phyloP scores from a whole-genome alignment of 2,797 vertebrate genomes.

The Decapterus maruadsi region DNA sequence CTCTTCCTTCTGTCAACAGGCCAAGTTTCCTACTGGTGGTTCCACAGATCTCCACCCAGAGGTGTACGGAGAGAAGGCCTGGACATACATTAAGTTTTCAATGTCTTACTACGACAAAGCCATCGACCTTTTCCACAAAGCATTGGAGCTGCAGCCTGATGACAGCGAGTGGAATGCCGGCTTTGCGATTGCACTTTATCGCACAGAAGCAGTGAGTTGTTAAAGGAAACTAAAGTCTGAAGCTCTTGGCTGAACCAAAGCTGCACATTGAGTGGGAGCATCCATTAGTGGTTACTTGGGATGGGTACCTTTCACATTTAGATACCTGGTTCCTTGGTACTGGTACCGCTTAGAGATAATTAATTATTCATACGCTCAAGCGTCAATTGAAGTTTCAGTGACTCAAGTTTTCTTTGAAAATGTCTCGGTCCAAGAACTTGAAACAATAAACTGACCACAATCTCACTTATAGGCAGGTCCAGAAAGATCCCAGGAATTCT shows the following conservation, averaged over 20 bases:
- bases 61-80: conserved; percentile 44
- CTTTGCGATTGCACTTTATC: conserved; percentile 32
- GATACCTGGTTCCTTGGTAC: too few relatives aligned
- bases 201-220: conserved; percentile 13
- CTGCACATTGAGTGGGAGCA: too few relatives aligned
- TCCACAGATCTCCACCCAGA: conserved; percentile 22
- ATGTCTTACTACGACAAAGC: conserved; percentile 18
- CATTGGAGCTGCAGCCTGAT: conserved; percentile 13
- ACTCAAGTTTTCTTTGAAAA: too few relatives aligned
- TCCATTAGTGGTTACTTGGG: background rate
- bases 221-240: background rate
- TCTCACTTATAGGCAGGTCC: too few relatives aligned
- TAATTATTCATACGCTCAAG: too few relatives aligned
- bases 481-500: background rate
- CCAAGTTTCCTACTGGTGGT: background rate
- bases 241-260: background rate
- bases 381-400: too few relatives aligned
- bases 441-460: too few relatives aligned
- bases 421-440: too few relatives aligned
- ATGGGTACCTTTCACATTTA: too few relatives aligned
- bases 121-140: background rate
- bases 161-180: conserved; percentile 30
- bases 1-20: background rate
- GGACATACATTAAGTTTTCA: conserved; percentile 44
- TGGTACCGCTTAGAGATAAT: too few relatives aligned